Base-by-base conservation (phyloP, 2,113 vertebrate species). In the Calypte anna region DNA sequence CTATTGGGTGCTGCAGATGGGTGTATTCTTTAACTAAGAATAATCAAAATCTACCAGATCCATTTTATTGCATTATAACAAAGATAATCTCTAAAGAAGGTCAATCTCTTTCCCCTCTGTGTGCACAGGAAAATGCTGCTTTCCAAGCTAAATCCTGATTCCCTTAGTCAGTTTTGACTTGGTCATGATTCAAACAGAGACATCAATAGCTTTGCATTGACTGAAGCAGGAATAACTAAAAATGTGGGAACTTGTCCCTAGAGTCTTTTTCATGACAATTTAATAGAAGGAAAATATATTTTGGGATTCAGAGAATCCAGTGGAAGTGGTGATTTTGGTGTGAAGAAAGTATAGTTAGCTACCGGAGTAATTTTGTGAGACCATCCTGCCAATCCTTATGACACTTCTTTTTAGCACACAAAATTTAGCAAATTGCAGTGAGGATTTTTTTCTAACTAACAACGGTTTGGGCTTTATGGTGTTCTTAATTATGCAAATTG, bases 401-500 rank as follows among this genome's bases (percentile, higher is more conserved):
- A 69, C 62, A 10, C 59, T 87, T 89, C 31, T 59, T 82, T 74
- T 85, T 76, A 92, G 58, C n/a, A 30, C 23, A 33, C 59, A 58
- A 79, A 91, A 67, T 93, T 75, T 7, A 89, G 81, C 91, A 93
- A 89, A 91, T 82, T 89, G 67, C 70, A 90, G 59, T 22, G 74
- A 82, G 58, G 62, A 4, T 40, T 40, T 54, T 92, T 91, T 89
- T 93, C 62, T 58, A 30, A 73, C 24, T 87, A 75, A 68, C 81
- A 92, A 48, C 63, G 58, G 33, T 90, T 96, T 91, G 87, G 67
- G 20, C 69, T 93, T 88, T 90, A 30, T 59, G 33, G 86, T 81
- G 51, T 79, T 69, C 54, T 89, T 89, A 83, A 95, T 88, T 88
- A 92, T 61, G 74, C n/a, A 73, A 78, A 94, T 95, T 64, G 78